Evolutionary conservation across 2,113 vertebrate genomes (phyloP), one percentile per base, ranked within the genome.

Genomic region (Propithecus coquereli): DNA sequence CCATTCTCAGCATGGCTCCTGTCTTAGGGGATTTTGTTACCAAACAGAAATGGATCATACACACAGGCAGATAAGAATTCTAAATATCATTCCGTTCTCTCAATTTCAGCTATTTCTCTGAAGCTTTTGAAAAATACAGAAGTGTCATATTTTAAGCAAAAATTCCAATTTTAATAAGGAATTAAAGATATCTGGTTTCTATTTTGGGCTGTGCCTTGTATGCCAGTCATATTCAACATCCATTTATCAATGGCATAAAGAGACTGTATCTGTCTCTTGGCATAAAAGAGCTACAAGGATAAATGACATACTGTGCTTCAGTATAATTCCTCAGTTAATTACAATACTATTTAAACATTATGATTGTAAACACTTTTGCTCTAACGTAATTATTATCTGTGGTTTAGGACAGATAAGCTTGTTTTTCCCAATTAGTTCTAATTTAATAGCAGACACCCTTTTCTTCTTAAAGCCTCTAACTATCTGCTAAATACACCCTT

Each of bases 401-500:
- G 52, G 25, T 70, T 91, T 93, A 73, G 89, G 50, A 91, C 40
- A 85, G 57, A 97, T 73, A 90, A 57, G 63, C 85, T 97, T 93
- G 91, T 90, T 91, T 94, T 16, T 18, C 34, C 88, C 76, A 94
- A 73, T 96, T 93, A 95, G 66, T 91, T 94, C 86, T 91, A 91
- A 95, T 96, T 86, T 93, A 80, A 79, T n/a, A 92, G 40, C 71
- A 95, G 85, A 93, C 77, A 94, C 23, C 7, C 34, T 40, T 94
- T 96, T 74, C 94, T 95, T 90, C 90, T 94, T 66, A 37, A 47
- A 94, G 68, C 27, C 68, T 94, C 0, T 82, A 89, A 88, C 86
- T 96, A 85, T 94, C 61, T 96, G 63, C 92, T 97, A 80, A 94
- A 84, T 87, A 54, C 3, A 94, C 40, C 81, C 96, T 95, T 97